Evolutionary conservation across 1,140 invertebrate genomes (phyloP).

Genomic region (Leptinotarsa lineolata): DNA sequence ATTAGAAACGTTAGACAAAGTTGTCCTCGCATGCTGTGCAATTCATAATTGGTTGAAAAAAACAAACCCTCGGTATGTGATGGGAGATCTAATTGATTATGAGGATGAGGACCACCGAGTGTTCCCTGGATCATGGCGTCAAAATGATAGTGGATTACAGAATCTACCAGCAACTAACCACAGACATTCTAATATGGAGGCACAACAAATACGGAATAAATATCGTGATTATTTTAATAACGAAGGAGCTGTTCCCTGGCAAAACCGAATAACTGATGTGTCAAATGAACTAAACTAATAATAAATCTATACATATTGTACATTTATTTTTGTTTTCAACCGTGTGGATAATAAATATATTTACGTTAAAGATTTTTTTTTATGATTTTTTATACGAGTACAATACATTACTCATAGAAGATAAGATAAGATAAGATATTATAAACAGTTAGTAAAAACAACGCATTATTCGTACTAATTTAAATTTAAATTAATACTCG

Average conservation of each 20-base stretch:
- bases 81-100: constrained; percentile 25
- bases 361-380: neutral
- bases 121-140: constrained; percentile 22
- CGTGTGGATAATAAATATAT: too few relatives aligned
- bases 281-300: neutral
- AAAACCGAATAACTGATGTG: constrained; percentile 13
- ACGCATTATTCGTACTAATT: too few relatives aligned
- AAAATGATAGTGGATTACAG: neutral
- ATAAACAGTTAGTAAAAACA: too few relatives aligned
- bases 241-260: constrained; percentile 21
- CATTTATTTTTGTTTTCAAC: too few relatives aligned
- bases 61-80: constrained; percentile 17
- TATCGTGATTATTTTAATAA: constrained; percentile 25
- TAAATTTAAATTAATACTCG: too few relatives aligned
- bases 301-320: too few relatives aligned
- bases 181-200: too few relatives aligned
- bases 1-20: constrained; percentile 28
- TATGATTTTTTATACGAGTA: neutral
- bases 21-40: constrained; percentile 27
- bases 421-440: too few relatives aligned
- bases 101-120: constrained; percentile 30
- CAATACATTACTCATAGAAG: too few relatives aligned
- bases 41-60: constrained; percentile 33
- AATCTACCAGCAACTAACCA: too few relatives aligned
- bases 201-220: too few relatives aligned